These are phyloP conservation scores for Epinephelus moara DNA, from an alignment of 2,113 vertebrate genomes.

Conservation along the genomic window DNA sequence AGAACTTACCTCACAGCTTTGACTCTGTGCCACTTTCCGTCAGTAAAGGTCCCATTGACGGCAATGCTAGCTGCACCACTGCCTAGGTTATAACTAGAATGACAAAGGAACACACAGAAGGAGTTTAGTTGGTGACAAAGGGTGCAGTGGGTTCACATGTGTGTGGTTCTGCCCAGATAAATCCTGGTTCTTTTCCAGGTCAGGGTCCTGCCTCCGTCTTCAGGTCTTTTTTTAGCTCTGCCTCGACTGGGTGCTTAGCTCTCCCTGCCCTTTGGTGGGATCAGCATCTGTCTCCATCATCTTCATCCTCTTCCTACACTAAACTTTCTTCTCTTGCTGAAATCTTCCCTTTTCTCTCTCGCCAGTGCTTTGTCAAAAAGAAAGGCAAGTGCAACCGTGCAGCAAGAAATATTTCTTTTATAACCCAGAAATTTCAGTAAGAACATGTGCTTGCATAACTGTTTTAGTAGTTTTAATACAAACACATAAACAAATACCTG, in stretches of 20 bases:
- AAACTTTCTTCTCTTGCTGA: not conserved
- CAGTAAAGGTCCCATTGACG: constrained; percentile 92
- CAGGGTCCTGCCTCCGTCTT: not conserved
- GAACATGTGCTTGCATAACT: not conserved
- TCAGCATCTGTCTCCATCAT: constrained; percentile 1
- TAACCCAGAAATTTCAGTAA: not conserved
- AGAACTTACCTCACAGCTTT: constrained; percentile 92
- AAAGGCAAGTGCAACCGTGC: not conserved
- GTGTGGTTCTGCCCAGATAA: not conserved
- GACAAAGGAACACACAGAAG: constrained; percentile 11
- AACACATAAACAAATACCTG: constrained; percentile 83
- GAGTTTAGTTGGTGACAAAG: not conserved
- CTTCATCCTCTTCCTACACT: constrained; percentile 13
- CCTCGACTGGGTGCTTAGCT: constrained; percentile 15
- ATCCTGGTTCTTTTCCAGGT: constrained; percentile 1
- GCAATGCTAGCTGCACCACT: constrained; percentile 87
- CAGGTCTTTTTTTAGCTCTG: constrained; percentile 22
- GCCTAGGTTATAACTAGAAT: constrained; percentile 92
- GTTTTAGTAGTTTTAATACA: not conserved
- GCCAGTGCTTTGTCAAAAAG: not conserved
- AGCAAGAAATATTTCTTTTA: not conserved
- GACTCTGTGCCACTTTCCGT: constrained; percentile 94
- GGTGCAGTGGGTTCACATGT: not conserved
- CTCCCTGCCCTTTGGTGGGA: constrained; percentile 6
- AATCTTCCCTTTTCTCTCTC: not conserved